Evolutionary conservation across 2,888 invertebrate species (phyloP), one percentile per base, ranked within the genome.

Genomic region (Epirrhoe alternata): DNA sequence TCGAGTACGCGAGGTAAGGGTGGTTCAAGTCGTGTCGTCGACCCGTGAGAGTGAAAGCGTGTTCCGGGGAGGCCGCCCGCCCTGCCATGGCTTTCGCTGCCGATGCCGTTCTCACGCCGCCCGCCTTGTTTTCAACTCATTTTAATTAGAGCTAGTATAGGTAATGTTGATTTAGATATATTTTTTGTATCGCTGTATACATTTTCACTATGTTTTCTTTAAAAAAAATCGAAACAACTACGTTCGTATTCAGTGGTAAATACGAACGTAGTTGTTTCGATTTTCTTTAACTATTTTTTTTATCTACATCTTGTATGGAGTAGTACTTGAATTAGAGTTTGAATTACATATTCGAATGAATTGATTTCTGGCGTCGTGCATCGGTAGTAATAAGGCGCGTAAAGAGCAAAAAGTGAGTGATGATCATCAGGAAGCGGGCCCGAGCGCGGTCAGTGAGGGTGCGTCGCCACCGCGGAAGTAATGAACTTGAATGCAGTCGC

Each of bases 401-500:
- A 24, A 47, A 16, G 14, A 47, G 38, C 8, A 24, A 10, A 56
- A 30, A 59, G 30, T 47, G 56, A 14, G 47, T 50, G 47, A 35
- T 24, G 7, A 30, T 55, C 10, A 54, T 47, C 31, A 61, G 61
- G 45, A 33, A 45, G 49, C 33, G 4, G 42, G 53, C 45, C 85
- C 85, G 79, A 88, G 89, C 89, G 88, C 86, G 89, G 89, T 87
- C 88, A 88, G 78, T 64, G 47, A 60, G 86, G 82, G 84, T 84
- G 83, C 83, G 81, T 84, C 24, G 62, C 85, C 87, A 87, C 86
- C 88, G 91, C 92, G 92, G 92, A 93, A 94, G 93, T 93, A 92
- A 93, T 94, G 93, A 94, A 94, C 93, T 94, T 94, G 93, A 93
- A 91, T 92, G 90, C 92, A 90, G 86, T 86, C 51, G 63, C 59